Base-by-base conservation (phyloP, 1,140 invertebrate genomes). In the Ruditapes philippinarum region DNA sequence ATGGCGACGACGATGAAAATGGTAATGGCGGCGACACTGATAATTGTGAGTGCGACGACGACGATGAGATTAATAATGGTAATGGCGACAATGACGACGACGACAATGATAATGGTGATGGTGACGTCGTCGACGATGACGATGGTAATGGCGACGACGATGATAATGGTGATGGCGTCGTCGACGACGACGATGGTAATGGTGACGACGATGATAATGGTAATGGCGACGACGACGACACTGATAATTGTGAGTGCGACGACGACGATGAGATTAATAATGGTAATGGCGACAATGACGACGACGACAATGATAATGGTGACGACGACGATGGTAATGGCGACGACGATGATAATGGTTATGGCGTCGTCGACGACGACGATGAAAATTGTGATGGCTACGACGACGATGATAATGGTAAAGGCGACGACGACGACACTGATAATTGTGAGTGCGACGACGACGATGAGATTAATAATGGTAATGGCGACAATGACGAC, bases 321-420 rank as follows among this genome's bases (percentile, higher is more conserved):
- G 25, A 14, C 31, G 11, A 25, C 25, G 62, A 68, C 25, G 62
- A 68, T 68, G 62, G 25, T 68, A 25, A 68, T 68, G 62, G 25
- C 25, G 62, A 68, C 25, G 62, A 68, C 25, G 62, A 68, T 68
- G 62, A n/a, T n/a, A n/a, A n/a, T n/a, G n/a, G n/a, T n/a, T n/a
- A n/a, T n/a, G n/a, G n/a, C n/a, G n/a, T n/a, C 7, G 9, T n/a
- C 11, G 22, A 25, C 11, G 31, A 25, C 11, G 31, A 25, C n/a
- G 31, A 12, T n/a, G 62, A 68, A 12, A 25, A 68, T 68, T n/a
- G 31, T 68, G 62, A 68, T 68, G 62, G 25, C 25, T 9, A 68
- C 25, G 62, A 25, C 31, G 62, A 68, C 31, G 62, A 68, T 68
- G n/a, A n/a, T n/a, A n/a, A n/a, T n/a, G 62, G 25, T 68, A 25